Conservation (phyloP, 1,140 invertebrate species). For the silkworm (Bombyx mori) region DNA sequence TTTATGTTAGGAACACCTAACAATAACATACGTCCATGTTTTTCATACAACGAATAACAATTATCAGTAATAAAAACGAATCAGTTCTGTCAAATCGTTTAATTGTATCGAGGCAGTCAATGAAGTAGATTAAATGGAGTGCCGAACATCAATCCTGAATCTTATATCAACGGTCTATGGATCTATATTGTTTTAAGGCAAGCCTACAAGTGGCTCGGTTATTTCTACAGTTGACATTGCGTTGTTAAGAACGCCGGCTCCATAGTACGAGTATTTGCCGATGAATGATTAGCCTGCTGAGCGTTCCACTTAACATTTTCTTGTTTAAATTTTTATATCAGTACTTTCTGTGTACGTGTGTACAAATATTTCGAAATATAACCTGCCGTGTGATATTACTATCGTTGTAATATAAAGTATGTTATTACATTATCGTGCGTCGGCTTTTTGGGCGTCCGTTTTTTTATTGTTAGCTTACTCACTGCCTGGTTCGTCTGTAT, state of each 20-base stretch:
- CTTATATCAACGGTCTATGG: background rate
- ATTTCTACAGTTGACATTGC: slow-evolving; percentile 5
- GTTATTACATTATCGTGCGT: background rate
- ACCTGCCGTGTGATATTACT: too few relatives aligned
- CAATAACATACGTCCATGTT: background rate
- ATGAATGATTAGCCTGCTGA: background rate
- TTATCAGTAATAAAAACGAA: slow-evolving; percentile 3
- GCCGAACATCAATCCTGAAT: slow-evolving; percentile 1
- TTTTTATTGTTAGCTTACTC: background rate
- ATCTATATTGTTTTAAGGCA: background rate
- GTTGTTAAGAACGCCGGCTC: too few relatives aligned
- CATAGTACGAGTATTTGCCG: background rate
- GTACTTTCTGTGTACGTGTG: too few relatives aligned
- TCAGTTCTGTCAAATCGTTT: background rate
- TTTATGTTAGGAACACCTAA: slow-evolving; percentile 10
- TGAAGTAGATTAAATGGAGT: slow-evolving; percentile 2
- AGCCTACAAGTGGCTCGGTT: slow-evolving; percentile 2
- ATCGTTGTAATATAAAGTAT: background rate
- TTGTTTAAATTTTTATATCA: too few relatives aligned
- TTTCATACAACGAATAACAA: slow-evolving; percentile 4
- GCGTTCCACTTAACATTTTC: too few relatives aligned
- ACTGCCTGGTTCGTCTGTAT: background rate
- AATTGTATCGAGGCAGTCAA: background rate
- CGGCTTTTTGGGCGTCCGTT: background rate
- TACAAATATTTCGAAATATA: too few relatives aligned